These are phyloP conservation scores for Eulemur coronatus DNA, from an alignment of 2,797 vertebrate species.

Conservation along the genomic window DNA sequence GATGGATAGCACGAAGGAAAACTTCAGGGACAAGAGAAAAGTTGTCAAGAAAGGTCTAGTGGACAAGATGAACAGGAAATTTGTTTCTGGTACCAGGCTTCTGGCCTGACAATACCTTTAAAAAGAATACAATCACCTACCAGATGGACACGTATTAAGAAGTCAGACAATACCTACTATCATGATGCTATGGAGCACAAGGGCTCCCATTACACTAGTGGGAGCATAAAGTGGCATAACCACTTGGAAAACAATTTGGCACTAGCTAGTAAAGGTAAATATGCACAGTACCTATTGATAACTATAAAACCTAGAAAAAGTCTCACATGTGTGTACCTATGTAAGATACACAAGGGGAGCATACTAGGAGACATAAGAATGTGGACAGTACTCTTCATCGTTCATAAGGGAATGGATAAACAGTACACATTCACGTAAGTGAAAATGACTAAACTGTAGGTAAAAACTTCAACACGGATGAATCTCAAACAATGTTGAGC, in stretches of 20 bases:
- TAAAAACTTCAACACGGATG: not conserved
- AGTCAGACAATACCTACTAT: not conserved
- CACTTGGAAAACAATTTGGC: not conserved
- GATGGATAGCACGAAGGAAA: not conserved
- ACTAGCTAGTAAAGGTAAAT: not conserved
- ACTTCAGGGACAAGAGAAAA: not conserved
- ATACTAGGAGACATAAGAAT: not conserved
- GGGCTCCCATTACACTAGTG: not conserved
- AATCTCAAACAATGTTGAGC: not conserved
- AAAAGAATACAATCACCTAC: not conserved
- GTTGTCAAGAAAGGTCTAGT: not conserved
- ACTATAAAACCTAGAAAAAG: not conserved
- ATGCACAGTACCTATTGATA: not conserved
- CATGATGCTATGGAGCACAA: not conserved
- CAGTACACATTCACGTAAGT: not conserved
- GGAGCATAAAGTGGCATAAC: not conserved
- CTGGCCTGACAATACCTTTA: not conserved
- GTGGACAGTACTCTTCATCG: accelerated
- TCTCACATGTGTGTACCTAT: not conserved
- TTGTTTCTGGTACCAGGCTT: not conserved
- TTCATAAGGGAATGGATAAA: not conserved
- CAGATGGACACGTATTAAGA: not conserved
- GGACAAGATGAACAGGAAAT: not conserved
- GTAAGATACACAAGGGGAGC: not conserved
- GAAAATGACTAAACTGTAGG: not conserved